Evolutionary conservation across 1,140 invertebrate species (phyloP).

Genomic region (Caenorhabditis brenneri): DNA sequence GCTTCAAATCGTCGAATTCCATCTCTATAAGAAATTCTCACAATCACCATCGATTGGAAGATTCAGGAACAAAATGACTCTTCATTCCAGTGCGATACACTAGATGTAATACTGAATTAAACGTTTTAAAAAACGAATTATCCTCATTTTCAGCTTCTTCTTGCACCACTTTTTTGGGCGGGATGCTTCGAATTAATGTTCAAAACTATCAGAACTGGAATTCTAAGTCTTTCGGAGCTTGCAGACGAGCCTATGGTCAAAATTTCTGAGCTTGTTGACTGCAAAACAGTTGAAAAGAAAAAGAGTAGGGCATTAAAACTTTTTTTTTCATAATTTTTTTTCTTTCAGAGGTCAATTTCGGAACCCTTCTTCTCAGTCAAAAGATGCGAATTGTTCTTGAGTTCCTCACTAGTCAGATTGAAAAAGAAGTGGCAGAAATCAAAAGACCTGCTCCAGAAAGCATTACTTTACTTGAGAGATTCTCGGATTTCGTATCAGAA

Average conservation of each 20-base stretch:
- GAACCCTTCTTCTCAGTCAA: constrained; percentile 22
- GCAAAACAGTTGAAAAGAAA: neutral
- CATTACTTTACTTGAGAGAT: neutral
- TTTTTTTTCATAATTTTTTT: neutral
- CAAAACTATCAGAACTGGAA: constrained; percentile 2
- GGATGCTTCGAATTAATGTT: neutral
- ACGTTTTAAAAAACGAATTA: too few relatives aligned
- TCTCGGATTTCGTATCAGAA: constrained; percentile 44
- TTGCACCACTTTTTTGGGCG: constrained; percentile 5
- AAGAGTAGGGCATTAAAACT: neutral
- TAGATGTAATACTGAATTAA: neutral
- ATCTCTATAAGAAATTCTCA: neutral
- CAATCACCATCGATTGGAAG: neutral
- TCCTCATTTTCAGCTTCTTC: neutral
- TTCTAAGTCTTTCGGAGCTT: constrained; percentile 5
- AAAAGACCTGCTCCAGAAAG: neutral
- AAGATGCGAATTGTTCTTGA: constrained; percentile 25
- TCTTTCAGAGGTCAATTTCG: constrained; percentile 40
- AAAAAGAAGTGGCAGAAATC: constrained; percentile 12
- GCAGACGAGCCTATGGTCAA: constrained; percentile 39
- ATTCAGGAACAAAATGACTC: constrained; percentile 6
- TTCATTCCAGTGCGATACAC: neutral
- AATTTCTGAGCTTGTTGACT: neutral
- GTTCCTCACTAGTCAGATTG: constrained; percentile 45
- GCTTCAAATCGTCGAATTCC: constrained; percentile 7